Evolutionary conservation across 2,797 vertebrate species (phyloP), one percentile per base, ranked within the genome.

Genomic region (Cuculus canorus): DNA sequence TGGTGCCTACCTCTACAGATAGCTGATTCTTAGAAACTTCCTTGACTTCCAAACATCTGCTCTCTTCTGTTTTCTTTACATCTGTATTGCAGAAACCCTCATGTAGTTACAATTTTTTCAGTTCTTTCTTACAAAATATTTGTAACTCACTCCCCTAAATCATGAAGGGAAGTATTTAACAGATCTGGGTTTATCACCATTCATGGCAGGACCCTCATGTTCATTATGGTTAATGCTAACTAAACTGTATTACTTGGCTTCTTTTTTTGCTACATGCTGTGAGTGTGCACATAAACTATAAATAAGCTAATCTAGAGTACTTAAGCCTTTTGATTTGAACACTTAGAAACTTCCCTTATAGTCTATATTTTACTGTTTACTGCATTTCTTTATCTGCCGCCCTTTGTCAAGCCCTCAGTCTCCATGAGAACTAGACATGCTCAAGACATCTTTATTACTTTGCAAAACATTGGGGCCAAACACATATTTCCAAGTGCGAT

Each of bases 1-100:
- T 95, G 61, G 88, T 96, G 94, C 93, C 96, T 96, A 95, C 95
- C 88, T 96, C 96, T 82, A 85, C 73, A 95, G 94, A 96, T 93
- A 95, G 88, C 81, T 68, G 88, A 94, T 95, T 96, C 83, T 92
- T 88, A 94, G 88, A 95, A 93, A 90, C 94, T 95, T 94, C 86
- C 86, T 94, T 92, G 91, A 93, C 95, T 96, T 95, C 86, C 81
- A 86, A 94, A 93, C 90, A 94, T 95, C 92, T 96, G 93, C 83
- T 95, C 64, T 68, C 52, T 92, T 95, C 82, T 79, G 11, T 88
- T 93, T 80, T 90, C 70, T 84, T 94, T 88, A 86, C 47, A 70
- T 88, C 63, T 10, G 0, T 92, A 45, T 71, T 82, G 81, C 77
- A 61, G 86, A 94, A 21, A 83, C 32, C 69, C 71, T 93, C 78